Conservation (phyloP, 2,888 invertebrate species). For the Eurytoma adleriae region DNA sequence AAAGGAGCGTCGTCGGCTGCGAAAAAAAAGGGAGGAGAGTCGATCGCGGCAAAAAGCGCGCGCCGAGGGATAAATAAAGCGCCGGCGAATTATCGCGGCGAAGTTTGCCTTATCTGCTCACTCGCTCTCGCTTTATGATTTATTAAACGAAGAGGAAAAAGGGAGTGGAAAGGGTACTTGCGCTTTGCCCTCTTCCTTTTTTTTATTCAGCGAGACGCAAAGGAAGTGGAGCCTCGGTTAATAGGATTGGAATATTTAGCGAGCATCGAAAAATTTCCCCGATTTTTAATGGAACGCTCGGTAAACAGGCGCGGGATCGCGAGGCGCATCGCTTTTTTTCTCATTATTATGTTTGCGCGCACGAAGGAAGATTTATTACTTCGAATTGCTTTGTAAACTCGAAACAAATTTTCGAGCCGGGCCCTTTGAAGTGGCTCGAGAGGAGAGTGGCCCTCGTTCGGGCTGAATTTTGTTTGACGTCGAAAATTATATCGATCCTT, state of each 20-base stretch:
- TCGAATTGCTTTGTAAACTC: conserved; percentile 37
- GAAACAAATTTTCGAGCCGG: neutral
- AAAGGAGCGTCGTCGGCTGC: neutral
- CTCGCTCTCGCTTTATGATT: conserved; percentile 42
- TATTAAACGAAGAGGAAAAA: conserved; percentile 27
- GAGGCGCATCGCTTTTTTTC: neutral
- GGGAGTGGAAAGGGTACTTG: conserved; percentile 4
- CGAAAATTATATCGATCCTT: no score
- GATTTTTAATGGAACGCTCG: conserved; percentile 50
- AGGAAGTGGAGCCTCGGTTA: conserved; percentile 31
- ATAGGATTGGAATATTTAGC: conserved; percentile 55
- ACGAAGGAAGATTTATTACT: conserved; percentile 43
- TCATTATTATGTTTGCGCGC: conserved; percentile 22
- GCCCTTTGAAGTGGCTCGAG: conserved; percentile 6
- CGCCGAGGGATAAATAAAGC: conserved; percentile 25
- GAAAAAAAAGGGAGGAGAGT: neutral
- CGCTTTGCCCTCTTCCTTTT: neutral
- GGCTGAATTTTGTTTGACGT: no score
- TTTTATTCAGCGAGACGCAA: conserved; percentile 10
- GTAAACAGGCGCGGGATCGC: conserved; percentile 38
- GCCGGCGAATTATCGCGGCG: conserved; percentile 19
- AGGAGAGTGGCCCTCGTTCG: no score
- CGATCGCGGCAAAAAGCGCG: neutral
- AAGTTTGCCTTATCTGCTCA: conserved; percentile 21
- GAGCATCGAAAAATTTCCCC: conserved; percentile 30